Conservation (phyloP, 2,888 invertebrate species). For the Carpatolechia fugitivella region DNA sequence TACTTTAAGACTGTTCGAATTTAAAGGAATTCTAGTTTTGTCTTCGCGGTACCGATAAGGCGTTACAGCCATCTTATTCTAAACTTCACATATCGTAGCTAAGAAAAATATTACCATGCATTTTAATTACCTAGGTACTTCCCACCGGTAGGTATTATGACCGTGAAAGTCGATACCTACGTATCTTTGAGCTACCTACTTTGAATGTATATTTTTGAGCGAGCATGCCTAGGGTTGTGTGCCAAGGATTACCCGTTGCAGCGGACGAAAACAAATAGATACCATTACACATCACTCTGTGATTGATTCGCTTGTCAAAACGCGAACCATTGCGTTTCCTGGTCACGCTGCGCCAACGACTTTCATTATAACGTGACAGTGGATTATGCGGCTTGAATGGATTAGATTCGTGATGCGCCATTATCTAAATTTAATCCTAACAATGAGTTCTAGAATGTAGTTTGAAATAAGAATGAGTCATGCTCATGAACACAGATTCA, state of each 20-base stretch:
- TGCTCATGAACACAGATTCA: not conserved
- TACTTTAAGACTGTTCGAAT: too few species aligned
- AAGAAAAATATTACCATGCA: too few species aligned
- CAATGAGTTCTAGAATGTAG: conserved; percentile 9
- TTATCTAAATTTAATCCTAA: conserved; percentile 10
- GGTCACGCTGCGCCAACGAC: conserved; percentile 16
- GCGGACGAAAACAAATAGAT: conserved; percentile 66
- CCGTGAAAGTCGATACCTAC: not conserved
- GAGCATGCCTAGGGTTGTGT: conserved; percentile 64
- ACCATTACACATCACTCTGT: conserved; percentile 60
- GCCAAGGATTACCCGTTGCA: conserved; percentile 74
- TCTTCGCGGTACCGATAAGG: too few species aligned
- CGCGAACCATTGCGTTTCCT: conserved; percentile 36
- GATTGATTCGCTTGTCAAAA: conserved; percentile 60
- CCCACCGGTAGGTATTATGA: not conserved
- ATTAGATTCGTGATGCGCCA: conserved; percentile 12
- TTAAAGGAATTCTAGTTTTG: too few species aligned
- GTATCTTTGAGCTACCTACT: not conserved
- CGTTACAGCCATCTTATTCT: too few species aligned
- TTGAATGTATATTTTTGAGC: conserved; percentile 49
- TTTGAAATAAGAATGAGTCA: conserved; percentile 2
- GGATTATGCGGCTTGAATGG: conserved; percentile 8
- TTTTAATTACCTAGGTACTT: too few species aligned
- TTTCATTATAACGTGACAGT: conserved; percentile 13
- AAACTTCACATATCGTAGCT: too few species aligned